phyloP scores from a whole-genome alignment of 2,888 invertebrate species.

The Zootermopsis nevadensis region DNA sequence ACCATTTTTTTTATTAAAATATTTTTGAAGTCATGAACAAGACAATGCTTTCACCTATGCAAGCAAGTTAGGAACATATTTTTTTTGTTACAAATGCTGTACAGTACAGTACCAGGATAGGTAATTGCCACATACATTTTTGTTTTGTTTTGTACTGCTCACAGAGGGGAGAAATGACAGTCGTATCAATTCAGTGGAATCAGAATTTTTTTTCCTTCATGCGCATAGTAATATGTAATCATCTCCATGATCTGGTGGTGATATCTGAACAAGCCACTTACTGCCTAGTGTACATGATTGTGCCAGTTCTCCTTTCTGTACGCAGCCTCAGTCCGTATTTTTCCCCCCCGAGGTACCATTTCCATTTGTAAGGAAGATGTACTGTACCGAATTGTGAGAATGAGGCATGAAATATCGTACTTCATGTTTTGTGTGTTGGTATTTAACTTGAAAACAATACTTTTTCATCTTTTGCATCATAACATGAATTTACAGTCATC shows the following conservation, averaged over 20 bases:
- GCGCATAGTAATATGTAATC: background rate
- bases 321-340: background rate
- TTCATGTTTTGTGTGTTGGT: conserved; percentile 17
- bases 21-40: conserved; percentile 41
- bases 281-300: background rate
- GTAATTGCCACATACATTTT: conserved; percentile 15
- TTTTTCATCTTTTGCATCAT: conserved; percentile 4
- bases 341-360: conserved; percentile 4
- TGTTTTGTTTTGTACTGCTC: conserved; percentile 4
- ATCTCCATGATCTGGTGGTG: background rate
- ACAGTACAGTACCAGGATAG: conserved; percentile 36
- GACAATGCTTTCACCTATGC: conserved; percentile 40
- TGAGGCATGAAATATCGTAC: background rate
- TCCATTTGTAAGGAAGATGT: conserved; percentile 4
- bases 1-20: conserved; percentile 47
- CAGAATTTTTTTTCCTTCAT: background rate
- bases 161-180: conserved; percentile 26
- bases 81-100: conserved; percentile 33
- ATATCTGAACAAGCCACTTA: conserved; percentile 2
- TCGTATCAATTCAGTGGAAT: background rate
- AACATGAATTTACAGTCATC: conserved; percentile 10
- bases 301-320: background rate
- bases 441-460: conserved; percentile 12
- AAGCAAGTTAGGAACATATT: conserved; percentile 37
- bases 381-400: conserved; percentile 9